Evolutionary conservation across 2,797 vertebrate genomes (phyloP).

Genomic region (Champsocephalus gunnari): DNA sequence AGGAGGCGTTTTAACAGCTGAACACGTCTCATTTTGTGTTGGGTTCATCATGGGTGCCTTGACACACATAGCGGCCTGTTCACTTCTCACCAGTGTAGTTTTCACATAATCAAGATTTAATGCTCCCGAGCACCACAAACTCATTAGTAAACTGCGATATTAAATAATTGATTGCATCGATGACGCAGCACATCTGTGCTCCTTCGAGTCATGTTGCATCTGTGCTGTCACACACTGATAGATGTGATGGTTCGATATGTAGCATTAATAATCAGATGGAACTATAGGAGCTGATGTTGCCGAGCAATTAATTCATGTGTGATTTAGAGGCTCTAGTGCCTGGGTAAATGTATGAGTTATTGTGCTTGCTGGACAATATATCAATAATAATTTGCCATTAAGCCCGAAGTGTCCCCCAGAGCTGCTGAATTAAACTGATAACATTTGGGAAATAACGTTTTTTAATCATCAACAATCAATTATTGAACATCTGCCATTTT

Average conservation of each 20-base stretch:
- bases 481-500: constrained; percentile 17
- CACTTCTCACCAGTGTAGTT: neutral
- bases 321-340: constrained; percentile 45
- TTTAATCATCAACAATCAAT: constrained; percentile 12
- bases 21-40: constrained; percentile 9
- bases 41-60: constrained; percentile 19
- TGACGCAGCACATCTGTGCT: constrained; percentile 54
- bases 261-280: constrained; percentile 56
- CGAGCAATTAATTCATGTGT: constrained; percentile 42
- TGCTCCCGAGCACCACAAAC: constrained; percentile 11
- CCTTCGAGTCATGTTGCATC: constrained; percentile 55
- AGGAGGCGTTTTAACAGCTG: constrained; percentile 4
- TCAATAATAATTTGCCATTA: constrained; percentile 20
- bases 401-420: constrained; percentile 12
- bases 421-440: constrained; percentile 26
- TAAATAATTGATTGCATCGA: constrained; percentile 53
- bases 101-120: constrained; percentile 43
- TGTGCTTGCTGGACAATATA: constrained; percentile 13
- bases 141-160: constrained; percentile 29
- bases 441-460: constrained; percentile 25
- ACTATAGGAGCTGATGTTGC: constrained; percentile 37
- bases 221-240: constrained; percentile 46
- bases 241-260: constrained; percentile 34
- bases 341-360: constrained; percentile 34
- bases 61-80: constrained; percentile 24